phyloP scores from a whole-genome alignment of 2,797 vertebrate genomes.

The Ambastaia sidthimunki region DNA sequence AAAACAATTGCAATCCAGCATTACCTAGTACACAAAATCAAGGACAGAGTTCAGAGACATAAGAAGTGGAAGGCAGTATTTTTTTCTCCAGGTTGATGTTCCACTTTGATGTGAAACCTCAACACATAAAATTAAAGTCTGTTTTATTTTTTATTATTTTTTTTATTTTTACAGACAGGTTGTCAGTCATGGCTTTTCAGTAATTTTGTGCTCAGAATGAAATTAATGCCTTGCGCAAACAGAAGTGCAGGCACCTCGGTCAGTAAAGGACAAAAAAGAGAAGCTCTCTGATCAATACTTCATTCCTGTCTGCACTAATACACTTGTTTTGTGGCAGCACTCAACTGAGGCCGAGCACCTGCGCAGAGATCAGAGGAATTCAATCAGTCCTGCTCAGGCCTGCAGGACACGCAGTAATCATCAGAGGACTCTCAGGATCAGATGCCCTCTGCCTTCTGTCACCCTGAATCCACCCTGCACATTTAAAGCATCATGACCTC shows the following conservation, averaged over 20 bases:
- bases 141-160: slow-evolving; percentile 31
- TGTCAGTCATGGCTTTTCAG: slow-evolving; percentile 29
- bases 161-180: not conserved
- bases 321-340: slow-evolving; percentile 33
- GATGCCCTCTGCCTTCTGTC: slow-evolving; percentile 38
- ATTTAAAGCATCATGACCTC: slow-evolving; percentile 25
- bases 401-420: slow-evolving; percentile 41
- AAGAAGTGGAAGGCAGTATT: not conserved
- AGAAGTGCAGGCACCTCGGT: not conserved
- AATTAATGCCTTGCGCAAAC: slow-evolving; percentile 15
- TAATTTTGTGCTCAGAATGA: slow-evolving; percentile 24
- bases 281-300: slow-evolving; percentile 48
- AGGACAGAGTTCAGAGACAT: slow-evolving; percentile 39
- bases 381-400: slow-evolving; percentile 37
- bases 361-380: slow-evolving; percentile 47
- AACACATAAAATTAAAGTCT: slow-evolving; percentile 22
- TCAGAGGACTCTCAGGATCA: slow-evolving; percentile 33
- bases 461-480: slow-evolving; percentile 27
- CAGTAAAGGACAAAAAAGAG: slow-evolving; percentile 35
- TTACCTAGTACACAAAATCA: slow-evolving; percentile 4
- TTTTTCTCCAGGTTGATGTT: too few species aligned
- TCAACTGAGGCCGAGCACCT: not conserved
- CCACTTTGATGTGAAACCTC: slow-evolving; percentile 7
- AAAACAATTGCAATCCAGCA: too few species aligned
- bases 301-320: slow-evolving; percentile 35